Conservation (phyloP, 2,888 invertebrate genomes). For the Mesoligia furuncula region DNA sequence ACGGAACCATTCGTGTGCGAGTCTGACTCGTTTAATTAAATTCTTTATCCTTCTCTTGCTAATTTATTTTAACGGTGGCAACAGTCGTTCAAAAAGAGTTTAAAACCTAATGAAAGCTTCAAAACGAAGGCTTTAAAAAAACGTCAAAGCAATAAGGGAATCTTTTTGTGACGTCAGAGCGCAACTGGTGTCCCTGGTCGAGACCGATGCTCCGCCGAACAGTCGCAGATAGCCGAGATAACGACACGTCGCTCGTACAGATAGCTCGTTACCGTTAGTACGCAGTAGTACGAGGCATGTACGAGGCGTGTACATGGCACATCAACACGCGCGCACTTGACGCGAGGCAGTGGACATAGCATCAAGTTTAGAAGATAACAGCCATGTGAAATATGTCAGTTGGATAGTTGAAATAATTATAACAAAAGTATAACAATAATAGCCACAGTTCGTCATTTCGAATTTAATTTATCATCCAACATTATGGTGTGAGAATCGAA, state of each 20-base stretch:
- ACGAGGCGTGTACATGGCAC: neutral
- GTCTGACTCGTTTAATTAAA: neutral
- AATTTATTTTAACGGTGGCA: neutral
- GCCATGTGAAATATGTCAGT: conserved; percentile 17
- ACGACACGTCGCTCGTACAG: neutral
- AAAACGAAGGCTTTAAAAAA: neutral
- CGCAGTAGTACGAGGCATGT: neutral
- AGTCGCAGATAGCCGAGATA: conserved; percentile 22
- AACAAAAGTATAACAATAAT: neutral
- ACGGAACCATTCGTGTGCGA: too few species aligned
- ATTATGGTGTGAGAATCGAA: conserved; percentile 22
- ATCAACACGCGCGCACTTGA: conserved; percentile 1
- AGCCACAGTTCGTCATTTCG: neutral
- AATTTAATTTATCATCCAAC: neutral
- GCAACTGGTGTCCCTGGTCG: conserved; percentile 36
- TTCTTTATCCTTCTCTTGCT: neutral
- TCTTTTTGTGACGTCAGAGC: conserved; percentile 4
- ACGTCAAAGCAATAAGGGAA: neutral
- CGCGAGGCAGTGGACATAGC: neutral
- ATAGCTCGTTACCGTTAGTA: conserved; percentile 15
- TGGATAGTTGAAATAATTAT: neutral
- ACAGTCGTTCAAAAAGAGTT: neutral
- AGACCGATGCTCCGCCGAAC: neutral
- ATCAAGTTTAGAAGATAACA: neutral
- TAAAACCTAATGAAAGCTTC: neutral